Conservation (phyloP, 2,113 vertebrate genomes). For the Rattus rattus region DNA sequence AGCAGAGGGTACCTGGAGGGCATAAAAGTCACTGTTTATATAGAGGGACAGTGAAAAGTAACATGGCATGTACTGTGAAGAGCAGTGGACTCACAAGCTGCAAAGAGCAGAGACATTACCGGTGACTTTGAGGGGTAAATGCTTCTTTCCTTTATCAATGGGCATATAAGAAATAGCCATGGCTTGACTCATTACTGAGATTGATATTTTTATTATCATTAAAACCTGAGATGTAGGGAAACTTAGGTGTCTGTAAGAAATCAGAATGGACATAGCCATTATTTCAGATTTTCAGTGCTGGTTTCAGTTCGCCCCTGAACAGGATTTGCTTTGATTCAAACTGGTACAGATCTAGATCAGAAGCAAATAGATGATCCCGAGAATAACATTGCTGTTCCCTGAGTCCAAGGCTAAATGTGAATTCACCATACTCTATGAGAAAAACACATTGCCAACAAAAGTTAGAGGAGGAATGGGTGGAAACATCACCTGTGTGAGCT, state of each 20-base stretch:
- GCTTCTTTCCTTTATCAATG: neutral
- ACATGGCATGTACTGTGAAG: fast-evolving
- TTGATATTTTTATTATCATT: constrained; percentile 1
- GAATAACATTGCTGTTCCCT: neutral
- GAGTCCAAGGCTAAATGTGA: neutral
- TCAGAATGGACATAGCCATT: neutral
- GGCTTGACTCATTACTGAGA: neutral
- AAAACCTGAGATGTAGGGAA: neutral
- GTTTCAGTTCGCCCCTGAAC: constrained; percentile 41
- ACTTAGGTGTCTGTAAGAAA: constrained; percentile 1
- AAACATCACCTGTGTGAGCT: neutral
- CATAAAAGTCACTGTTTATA: neutral
- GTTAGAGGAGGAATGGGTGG: neutral
- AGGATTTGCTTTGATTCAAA: constrained; percentile 59
- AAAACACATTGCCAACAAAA: constrained; percentile 3
- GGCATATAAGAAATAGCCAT: neutral
- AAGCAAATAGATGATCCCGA: constrained; percentile 56
- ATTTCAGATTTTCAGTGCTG: constrained; percentile 11
- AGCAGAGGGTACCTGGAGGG: neutral
- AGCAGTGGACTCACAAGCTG: no score
- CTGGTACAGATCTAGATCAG: constrained; percentile 42
- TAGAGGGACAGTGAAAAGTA: neutral
- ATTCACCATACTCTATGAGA: neutral
- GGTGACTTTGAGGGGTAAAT: neutral
- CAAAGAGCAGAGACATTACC: no score